Evolutionary conservation across 2,888 invertebrate genomes (phyloP).

Genomic region (Xiphydria camelus): DNA sequence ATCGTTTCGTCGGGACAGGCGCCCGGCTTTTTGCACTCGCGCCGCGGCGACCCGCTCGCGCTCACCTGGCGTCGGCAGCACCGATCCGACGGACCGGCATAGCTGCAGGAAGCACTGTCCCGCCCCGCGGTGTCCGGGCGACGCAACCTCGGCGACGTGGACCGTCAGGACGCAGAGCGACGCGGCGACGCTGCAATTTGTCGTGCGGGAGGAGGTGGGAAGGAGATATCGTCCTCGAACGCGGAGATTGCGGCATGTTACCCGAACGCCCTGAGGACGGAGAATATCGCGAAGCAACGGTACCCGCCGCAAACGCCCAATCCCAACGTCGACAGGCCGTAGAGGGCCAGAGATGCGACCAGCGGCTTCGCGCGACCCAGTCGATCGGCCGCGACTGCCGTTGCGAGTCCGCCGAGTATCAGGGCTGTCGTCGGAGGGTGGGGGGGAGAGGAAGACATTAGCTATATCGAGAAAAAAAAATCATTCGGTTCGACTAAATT

Average conservation of each 20-base stretch:
- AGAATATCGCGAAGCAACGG: not conserved
- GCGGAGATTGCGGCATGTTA: too few relatives aligned
- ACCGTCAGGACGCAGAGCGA: slow-evolving; percentile 2
- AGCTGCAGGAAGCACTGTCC: slow-evolving; percentile 2
- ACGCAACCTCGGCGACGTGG: slow-evolving; percentile 6
- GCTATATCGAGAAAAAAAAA: not conserved
- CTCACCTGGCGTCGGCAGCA: too few relatives aligned
- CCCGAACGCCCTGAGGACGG: slow-evolving; percentile 8
- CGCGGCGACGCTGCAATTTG: slow-evolving; percentile 3
- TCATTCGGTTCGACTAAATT: too few relatives aligned
- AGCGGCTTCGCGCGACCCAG: slow-evolving; percentile 3
- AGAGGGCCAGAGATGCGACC: slow-evolving; percentile 2
- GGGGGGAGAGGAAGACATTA: not conserved
- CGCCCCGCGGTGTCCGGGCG: slow-evolving; percentile 1
- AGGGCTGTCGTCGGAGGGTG: too few relatives aligned
- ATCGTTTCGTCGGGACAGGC: too few relatives aligned
- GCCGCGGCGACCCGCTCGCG: too few relatives aligned
- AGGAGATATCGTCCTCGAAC: too few relatives aligned
- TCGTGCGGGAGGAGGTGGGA: too few relatives aligned
- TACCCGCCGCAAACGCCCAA: slow-evolving; percentile 4
- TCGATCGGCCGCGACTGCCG: slow-evolving; percentile 2
- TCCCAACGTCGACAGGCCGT: slow-evolving; percentile 3
- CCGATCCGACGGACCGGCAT: too few relatives aligned
- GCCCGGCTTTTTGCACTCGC: too few relatives aligned
- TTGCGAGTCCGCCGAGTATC: slow-evolving; percentile 4